phyloP scores from a whole-genome alignment of 2,888 invertebrate genomes.

The Petrophora chlorosata region DNA sequence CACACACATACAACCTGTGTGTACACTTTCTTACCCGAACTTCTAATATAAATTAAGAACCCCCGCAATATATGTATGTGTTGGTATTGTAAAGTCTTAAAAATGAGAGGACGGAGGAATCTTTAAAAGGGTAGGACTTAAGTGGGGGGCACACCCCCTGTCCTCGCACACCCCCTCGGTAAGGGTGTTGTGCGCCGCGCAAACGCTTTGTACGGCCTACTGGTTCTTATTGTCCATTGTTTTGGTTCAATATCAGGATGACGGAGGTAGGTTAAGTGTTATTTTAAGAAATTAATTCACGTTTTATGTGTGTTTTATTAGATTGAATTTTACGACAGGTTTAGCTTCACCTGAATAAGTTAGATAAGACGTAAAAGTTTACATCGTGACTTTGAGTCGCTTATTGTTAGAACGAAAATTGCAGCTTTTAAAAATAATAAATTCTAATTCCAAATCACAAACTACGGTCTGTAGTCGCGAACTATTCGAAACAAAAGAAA shows the following conservation, averaged over 20 bases:
- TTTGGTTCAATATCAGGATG: slow-evolving; percentile 76
- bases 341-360: slow-evolving; percentile 22
- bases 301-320: slow-evolving; percentile 35
- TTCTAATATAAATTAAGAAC: slow-evolving; percentile 70
- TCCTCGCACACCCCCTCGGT: slow-evolving; percentile 50
- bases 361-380: slow-evolving; percentile 14
- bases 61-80: slow-evolving; percentile 68
- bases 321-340: slow-evolving; percentile 29
- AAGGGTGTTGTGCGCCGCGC: slow-evolving; percentile 58
- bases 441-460: slow-evolving; percentile 7
- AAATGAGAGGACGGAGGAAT: slow-evolving; percentile 82
- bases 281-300: slow-evolving; percentile 59
- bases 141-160: slow-evolving; percentile 66
- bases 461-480: slow-evolving; percentile 7
- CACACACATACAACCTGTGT: slow-evolving; percentile 41
- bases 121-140: slow-evolving; percentile 83
- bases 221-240: slow-evolving; percentile 76
- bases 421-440: slow-evolving; percentile 10
- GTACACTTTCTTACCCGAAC: slow-evolving; percentile 37
- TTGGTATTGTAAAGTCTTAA: slow-evolving; percentile 83
- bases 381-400: slow-evolving; percentile 11
- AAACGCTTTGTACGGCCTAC: slow-evolving; percentile 77
- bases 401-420: slow-evolving; percentile 1
- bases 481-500: slow-evolving; percentile 31
- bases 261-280: slow-evolving; percentile 74